A percentile compares a stretch with the other conserved stretches of the same genome.
These are phyloP conservation scores for Tridacna gigas DNA, from an alignment of 2,888 invertebrate species.

Conservation along the genomic window DNA sequence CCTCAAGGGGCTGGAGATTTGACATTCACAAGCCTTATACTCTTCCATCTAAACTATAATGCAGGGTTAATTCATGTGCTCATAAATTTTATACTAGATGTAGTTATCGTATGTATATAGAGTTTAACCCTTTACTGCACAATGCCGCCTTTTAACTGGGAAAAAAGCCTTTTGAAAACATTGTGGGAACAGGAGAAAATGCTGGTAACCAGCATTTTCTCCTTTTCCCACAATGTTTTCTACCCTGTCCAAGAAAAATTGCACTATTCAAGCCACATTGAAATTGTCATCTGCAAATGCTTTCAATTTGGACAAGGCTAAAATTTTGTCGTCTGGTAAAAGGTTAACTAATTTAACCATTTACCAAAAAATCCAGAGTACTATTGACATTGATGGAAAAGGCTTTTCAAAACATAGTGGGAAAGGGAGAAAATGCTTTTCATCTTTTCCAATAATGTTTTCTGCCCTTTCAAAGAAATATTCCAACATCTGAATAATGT, in stretches of 20 bases:
- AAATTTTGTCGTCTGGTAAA: background rate
- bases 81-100: no score
- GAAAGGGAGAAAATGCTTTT: no score
- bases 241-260: background rate
- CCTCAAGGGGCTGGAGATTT: no score
- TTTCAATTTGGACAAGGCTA: background rate
- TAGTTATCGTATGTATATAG: no score
- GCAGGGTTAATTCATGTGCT: background rate
- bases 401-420: background rate
- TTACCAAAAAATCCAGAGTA: no score
- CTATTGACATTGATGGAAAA: no score
- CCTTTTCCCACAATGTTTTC: slow-evolving; percentile 1
- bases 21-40: no score
- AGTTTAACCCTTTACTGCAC: background rate
- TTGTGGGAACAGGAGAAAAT: background rate
- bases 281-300: background rate
- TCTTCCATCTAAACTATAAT: background rate
- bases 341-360: background rate
- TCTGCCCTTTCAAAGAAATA: no score
- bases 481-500: background rate
- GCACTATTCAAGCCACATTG: background rate
- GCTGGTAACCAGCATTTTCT: slow-evolving; percentile 7
- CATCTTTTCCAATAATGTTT: no score
- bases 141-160: background rate
- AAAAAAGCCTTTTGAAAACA: background rate